Percentiles rank a stretch among this genome's conserved stretches.
phyloP scores from a whole-genome alignment of 64 coral and sea anemone genomes.

The Acropora tenuis region DNA sequence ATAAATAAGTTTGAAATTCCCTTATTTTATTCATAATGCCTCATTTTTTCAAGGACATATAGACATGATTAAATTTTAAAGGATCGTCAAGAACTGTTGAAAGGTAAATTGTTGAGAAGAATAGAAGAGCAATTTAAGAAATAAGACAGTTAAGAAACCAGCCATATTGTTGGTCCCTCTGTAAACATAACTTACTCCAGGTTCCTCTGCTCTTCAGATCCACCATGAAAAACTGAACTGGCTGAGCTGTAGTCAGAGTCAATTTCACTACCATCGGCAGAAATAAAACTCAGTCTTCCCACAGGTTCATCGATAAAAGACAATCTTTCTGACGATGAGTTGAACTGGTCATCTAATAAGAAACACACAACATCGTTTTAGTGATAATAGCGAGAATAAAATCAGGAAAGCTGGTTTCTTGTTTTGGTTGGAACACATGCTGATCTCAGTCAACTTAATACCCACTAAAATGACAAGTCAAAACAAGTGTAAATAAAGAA shows the following conservation, averaged over 20 bases:
- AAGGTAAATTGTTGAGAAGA: no score
- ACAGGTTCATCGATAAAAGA: slow-evolving; percentile 61
- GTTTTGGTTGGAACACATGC: no score
- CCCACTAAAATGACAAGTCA: neutral
- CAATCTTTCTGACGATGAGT: neutral
- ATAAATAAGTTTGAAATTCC: no score
- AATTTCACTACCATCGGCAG: slow-evolving; percentile 50
- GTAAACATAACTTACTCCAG: slow-evolving; percentile 47
- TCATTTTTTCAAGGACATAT: neutral
- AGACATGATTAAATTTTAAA: neutral
- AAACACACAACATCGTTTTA: no score
- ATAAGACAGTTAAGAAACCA: no score
- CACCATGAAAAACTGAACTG: neutral
- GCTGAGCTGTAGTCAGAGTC: slow-evolving; percentile 54
- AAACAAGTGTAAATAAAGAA: neutral
- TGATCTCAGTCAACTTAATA: no score
- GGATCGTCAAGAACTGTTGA: no score
- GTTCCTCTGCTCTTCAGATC: slow-evolving; percentile 54
- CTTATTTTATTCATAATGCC: no score
- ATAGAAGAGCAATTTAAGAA: no score
- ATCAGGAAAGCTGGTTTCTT: no score
- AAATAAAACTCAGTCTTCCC: slow-evolving; percentile 37
- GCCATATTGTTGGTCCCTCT: no score
- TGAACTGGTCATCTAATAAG: slow-evolving; percentile 1
- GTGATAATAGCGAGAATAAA: neutral